phyloP scores from a whole-genome alignment of 2,888 invertebrate genomes.

The Plebejus argus region DNA sequence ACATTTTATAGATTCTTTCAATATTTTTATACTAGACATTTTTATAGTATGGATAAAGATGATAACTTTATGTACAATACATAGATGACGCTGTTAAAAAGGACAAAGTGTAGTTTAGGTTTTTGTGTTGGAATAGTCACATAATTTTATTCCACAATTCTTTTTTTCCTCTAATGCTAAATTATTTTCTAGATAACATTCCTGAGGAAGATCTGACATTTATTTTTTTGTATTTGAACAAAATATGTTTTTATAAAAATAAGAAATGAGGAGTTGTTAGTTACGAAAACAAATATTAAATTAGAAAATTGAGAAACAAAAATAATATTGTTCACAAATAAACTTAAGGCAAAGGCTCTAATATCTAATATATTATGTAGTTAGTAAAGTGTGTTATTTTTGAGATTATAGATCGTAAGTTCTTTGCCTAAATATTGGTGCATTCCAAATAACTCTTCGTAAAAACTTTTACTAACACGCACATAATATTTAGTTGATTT shows the following conservation, averaged over 20 bases:
- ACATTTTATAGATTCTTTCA: slow-evolving; percentile 13
- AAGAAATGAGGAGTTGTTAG: background rate
- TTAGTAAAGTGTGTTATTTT: background rate
- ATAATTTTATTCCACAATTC: no score
- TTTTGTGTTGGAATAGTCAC: background rate
- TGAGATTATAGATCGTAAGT: background rate
- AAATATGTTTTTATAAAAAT: background rate
- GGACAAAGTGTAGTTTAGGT: background rate
- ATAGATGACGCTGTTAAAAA: background rate
- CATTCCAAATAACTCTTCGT: slow-evolving; percentile 10
- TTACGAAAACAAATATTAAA: background rate
- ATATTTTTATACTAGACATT: slow-evolving; percentile 21
- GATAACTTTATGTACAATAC: background rate
- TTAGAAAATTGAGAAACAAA: background rate
- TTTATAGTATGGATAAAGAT: background rate
- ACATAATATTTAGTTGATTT: slow-evolving; percentile 3
- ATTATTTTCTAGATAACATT: slow-evolving; percentile 5
- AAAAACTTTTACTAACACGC: background rate
- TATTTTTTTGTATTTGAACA: slow-evolving; percentile 1
- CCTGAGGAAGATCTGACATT: slow-evolving; percentile 30
- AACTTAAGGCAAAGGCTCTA: background rate
- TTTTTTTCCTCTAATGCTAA: background rate
- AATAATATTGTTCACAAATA: background rate
- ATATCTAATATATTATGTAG: background rate
- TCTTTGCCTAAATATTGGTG: slow-evolving; percentile 14